Base-by-base conservation (phyloP, 2,797 vertebrate species). In the Onychomys arenicola region DNA sequence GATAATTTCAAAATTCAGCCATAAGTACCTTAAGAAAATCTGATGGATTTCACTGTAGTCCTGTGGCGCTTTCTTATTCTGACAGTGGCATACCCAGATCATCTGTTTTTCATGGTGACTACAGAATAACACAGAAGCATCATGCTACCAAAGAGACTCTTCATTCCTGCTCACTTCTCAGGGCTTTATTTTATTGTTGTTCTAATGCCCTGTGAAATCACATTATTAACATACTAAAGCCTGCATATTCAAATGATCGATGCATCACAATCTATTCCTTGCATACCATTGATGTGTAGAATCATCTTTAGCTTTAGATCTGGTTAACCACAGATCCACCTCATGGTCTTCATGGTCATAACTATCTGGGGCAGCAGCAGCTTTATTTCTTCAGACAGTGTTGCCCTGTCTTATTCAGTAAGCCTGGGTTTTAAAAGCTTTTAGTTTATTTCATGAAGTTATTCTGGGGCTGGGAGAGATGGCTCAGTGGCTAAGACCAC, bases 61-160 rank as follows among this genome's bases (percentile, higher is more conserved):
- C 75, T 32, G 71, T 49, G 65, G n/a, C 34, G 63, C 0, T 23
- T 69, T 71, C n/a, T 63, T 65, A 76, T 34, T 81, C 40, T 52
- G 27, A 84, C 86, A 67, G 14, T 16, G 78, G n/a, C 13, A 76
- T 69, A 55, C 43, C 52, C 77, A 65, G 40, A 85, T 90, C 59
- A 92, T 14, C 21, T 77, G 63, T 69, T 67, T 91, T 75, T 52
- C 2, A 59, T 1, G 13, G 10, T 46, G 93, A 89, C 89, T 32
- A 40, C 40, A 93, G 71, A 92, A 69, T 52, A 19, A 46, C 49
- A 80, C 88, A 94, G 57, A 93, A 82, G 80, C 52, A 80, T 12
- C 23, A 4, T 73, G 32, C 34, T 83, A 69, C n/a, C 52, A 80
- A 90, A 84, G 67, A 83, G 71, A 40, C 49, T 25, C 25, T 29